A percentile compares a stretch with the other conserved stretches of the same genome.
These are phyloP conservation scores for Dissostichus mawsoni DNA, from an alignment of 2,113 vertebrate species.

Conservation along the genomic window DNA sequence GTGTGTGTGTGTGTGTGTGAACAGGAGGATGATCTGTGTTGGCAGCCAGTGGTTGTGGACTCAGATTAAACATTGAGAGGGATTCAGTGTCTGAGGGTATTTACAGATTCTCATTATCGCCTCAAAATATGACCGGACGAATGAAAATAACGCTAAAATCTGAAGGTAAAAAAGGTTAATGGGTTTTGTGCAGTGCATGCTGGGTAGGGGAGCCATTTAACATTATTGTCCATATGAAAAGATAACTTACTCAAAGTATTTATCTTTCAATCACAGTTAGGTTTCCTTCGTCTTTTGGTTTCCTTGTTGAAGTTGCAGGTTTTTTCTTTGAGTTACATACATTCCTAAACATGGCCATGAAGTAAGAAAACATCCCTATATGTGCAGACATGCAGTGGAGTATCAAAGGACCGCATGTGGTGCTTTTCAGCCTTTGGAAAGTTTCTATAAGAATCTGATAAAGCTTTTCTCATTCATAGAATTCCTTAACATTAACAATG, in stretches of 20 bases:
- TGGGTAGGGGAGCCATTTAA: not conserved
- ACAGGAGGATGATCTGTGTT: constrained; percentile 74
- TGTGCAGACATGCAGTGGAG: not conserved
- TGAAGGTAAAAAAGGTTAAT: constrained; percentile 1
- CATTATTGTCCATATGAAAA: not conserved
- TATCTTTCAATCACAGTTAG: not conserved
- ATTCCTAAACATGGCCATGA: not conserved
- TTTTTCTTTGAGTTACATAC: no score
- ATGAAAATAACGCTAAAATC: not conserved
- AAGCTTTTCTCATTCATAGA: not conserved
- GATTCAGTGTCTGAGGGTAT: constrained; percentile 78
- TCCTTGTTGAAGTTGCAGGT: not conserved
- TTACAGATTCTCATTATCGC: constrained; percentile 79
- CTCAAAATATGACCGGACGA: constrained; percentile 50
- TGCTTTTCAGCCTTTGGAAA: not conserved
- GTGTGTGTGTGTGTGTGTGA: constrained; percentile 29
- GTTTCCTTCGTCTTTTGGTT: not conserved
- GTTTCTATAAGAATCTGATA: not conserved
- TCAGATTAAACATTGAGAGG: constrained; percentile 79
- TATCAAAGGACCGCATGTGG: not conserved
- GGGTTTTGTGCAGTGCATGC: constrained; percentile 1
- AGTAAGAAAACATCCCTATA: not conserved
- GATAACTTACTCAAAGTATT: not conserved
- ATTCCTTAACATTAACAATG: not conserved
- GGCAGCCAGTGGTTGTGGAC: constrained; percentile 74